A percentile compares a stretch with the other conserved stretches of the same genome.
These are phyloP conservation scores for Emys orbicularis DNA, from an alignment of 2,797 vertebrate species.

Conservation along the genomic window DNA sequence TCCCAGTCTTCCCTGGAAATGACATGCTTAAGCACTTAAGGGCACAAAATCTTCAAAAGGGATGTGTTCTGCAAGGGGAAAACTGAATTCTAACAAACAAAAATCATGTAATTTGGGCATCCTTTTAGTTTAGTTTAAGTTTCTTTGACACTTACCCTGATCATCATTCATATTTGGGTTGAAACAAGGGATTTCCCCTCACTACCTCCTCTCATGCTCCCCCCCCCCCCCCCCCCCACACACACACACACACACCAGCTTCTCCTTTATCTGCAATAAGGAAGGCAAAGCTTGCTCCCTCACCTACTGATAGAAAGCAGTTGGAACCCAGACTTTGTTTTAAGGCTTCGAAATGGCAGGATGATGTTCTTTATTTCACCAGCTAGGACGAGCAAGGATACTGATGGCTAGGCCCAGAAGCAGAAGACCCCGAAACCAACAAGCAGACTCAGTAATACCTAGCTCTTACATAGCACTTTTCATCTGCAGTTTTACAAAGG, in stretches of 20 bases:
- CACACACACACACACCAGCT: no score
- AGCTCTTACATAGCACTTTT: not conserved
- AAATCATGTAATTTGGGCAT: not conserved
- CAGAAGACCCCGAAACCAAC: not conserved
- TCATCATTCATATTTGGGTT: not conserved
- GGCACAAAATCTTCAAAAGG: not conserved
- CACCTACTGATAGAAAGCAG: not conserved
- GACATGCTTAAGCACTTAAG: not conserved
- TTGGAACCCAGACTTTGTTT: not conserved
- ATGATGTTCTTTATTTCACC: not conserved
- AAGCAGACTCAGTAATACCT: not conserved
- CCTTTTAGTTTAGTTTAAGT: not conserved
- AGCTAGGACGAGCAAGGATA: not conserved
- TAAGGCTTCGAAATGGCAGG: not conserved
- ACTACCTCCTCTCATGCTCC: not conserved
- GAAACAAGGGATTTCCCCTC: not conserved
- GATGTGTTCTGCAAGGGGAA: not conserved
- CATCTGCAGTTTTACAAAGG: not conserved
- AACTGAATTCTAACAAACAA: not conserved
- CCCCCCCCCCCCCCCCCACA: accelerated
- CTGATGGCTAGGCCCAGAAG: not conserved
- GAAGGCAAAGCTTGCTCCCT: not conserved
- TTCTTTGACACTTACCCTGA: not conserved
- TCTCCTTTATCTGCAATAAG: not conserved
- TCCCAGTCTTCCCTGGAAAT: not conserved